Base-by-base conservation (phyloP, 1,140 invertebrate species). In the Nasonia longicornis region DNA sequence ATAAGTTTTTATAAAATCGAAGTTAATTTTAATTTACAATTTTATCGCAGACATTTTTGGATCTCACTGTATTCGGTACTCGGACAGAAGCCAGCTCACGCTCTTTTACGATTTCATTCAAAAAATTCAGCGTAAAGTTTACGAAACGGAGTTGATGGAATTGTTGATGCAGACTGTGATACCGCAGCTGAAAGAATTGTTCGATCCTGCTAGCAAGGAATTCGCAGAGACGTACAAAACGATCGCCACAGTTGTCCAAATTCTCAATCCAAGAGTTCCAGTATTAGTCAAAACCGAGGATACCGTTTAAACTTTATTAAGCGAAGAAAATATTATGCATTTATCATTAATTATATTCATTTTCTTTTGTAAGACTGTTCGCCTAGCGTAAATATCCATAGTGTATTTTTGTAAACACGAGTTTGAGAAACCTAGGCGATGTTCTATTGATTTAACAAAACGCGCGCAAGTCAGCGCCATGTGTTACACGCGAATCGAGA, bases 211-310 rank as follows among this genome's bases (percentile, higher is more conserved):
- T 2, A 86, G 81, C 69, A 38, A 81, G 67, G 87, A 87, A 64
- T 88, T 86, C 52, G 26, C 74, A 10, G 80, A 85, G 70, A 76
- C 82, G 0, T 90, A 89, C 77, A 89, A 90, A 82, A 87, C 87
- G 84, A 86, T 89, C 35, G 84, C 74, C 38, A 85, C 86, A 26
- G 82, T 89, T 10, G 48, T 66, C 11, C 87, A 88, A 75, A 85
- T 86, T 76, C 38, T 90, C 48, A 89, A 90, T 86, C 85, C 85
- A 31, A 84, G 83, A 83, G 35, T 86, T 52, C 85, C 88, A 20
- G 83, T 77, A 16, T 35, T 81, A 26, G 80, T 75, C 12, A 81
- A 66, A 66, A 77, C 38, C 2, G 80, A 77, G 7, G 35, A 29
- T 12, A 14, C 42, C 20, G n/a, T 42, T 64, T 58, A 48, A 72